phyloP scores from a whole-genome alignment of 2,888 invertebrate genomes.

The Celastrina argiolus region DNA sequence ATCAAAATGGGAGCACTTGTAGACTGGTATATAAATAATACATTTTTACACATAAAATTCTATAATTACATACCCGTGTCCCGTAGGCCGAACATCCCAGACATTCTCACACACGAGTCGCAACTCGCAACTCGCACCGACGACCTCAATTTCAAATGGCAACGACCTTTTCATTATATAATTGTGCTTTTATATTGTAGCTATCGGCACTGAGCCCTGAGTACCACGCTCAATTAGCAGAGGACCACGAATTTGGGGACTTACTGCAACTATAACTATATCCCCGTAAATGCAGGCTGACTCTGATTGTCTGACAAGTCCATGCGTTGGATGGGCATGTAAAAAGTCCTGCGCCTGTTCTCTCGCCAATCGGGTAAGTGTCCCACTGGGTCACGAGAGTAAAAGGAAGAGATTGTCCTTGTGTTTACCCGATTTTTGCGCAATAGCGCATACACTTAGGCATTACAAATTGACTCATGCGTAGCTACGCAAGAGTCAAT shows the following conservation, averaged over 20 bases:
- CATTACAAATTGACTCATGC: no score
- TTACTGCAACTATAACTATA: no score
- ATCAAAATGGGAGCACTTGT: background rate
- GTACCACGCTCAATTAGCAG: background rate
- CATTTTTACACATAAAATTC: conserved; percentile 12
- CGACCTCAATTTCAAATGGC: conserved; percentile 19
- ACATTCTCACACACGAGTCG: conserved; percentile 13
- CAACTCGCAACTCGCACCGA: conserved; percentile 12
- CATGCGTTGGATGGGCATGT: no score
- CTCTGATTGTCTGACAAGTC: no score
- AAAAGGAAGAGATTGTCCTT: no score
- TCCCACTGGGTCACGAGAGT: no score
- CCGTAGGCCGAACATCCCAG: conserved; percentile 19
- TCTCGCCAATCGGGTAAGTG: no score
- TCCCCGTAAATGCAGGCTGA: no score
- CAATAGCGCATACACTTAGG: no score
- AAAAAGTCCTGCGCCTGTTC: no score
- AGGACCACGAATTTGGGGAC: background rate
- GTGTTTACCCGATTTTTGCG: no score
- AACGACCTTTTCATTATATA: conserved; percentile 15
- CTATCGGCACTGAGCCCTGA: background rate
- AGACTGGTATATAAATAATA: conserved; percentile 9
- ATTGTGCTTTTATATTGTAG: background rate
- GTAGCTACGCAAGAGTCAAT: no score
- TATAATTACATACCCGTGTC: conserved; percentile 14